phyloP scores from a whole-genome alignment of 2,113 vertebrate genomes.

The Glareola pratincola region DNA sequence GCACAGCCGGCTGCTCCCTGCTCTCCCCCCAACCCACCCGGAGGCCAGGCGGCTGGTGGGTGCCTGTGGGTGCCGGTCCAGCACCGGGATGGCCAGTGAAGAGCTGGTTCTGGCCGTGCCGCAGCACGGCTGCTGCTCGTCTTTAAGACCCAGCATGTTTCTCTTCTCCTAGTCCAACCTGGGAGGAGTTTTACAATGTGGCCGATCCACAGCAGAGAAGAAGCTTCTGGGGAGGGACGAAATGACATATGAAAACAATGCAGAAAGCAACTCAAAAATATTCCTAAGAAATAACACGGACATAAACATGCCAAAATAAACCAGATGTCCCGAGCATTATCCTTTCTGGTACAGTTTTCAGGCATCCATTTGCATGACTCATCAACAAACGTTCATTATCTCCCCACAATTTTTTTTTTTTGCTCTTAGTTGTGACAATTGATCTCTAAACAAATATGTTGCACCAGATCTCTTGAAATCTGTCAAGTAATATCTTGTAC shows the following conservation, averaged over 20 bases:
- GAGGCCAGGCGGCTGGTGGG: background rate
- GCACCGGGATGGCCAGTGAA: background rate
- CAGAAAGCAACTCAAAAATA: conserved; percentile 8
- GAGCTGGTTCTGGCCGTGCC: background rate
- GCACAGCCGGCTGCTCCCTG: background rate
- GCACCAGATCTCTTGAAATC: conserved; percentile 1
- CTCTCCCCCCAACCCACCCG: background rate
- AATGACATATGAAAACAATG: background rate
- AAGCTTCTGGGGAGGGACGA: background rate
- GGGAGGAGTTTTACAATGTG: conserved; percentile 47
- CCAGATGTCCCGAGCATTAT: background rate
- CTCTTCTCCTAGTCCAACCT: background rate
- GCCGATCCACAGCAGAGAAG: background rate
- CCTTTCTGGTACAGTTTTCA: conserved; percentile 12
- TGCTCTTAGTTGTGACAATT: background rate
- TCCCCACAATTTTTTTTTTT: background rate
- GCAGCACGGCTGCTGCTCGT: background rate
- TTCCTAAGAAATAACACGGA: background rate
- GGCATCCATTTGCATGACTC: background rate
- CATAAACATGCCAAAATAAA: conserved; percentile 22
- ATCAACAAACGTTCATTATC: background rate
- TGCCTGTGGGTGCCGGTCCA: background rate
- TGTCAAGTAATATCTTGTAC: background rate
- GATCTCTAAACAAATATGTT: background rate
- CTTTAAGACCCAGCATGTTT: conserved; percentile 38